These are phyloP conservation scores for Sebastes steindachneri DNA, from an alignment of 2,797 vertebrate species.

Conservation along the genomic window DNA sequence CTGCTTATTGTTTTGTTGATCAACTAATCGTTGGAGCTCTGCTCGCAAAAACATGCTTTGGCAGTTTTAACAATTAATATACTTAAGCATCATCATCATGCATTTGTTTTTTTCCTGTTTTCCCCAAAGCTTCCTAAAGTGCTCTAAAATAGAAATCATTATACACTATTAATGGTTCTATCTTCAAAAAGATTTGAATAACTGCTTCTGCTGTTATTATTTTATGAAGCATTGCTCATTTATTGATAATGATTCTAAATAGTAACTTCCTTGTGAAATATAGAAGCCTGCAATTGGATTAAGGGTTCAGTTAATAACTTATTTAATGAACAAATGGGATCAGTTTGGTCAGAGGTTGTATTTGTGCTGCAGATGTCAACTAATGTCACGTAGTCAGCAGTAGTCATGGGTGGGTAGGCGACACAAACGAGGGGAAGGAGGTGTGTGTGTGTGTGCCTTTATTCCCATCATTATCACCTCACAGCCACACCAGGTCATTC, in stretches of 20 bases:
- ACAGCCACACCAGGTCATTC: background rate
- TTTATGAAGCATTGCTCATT: constrained; percentile 30
- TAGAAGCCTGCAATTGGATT: background rate
- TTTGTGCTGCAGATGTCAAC: background rate
- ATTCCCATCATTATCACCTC: constrained; percentile 6
- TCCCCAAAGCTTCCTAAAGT: background rate
- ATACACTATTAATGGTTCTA: constrained; percentile 9
- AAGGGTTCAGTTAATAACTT: background rate
- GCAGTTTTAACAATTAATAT: background rate
- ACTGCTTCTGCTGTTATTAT: background rate
- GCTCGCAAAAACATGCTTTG: background rate
- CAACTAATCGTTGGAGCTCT: background rate
- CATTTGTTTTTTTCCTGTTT: background rate
- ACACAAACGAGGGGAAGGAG: background rate
- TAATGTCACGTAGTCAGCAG: constrained; percentile 12
- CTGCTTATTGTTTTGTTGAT: background rate
- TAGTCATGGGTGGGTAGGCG: background rate
- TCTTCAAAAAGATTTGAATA: constrained; percentile 9
- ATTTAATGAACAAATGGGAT: constrained; percentile 5
- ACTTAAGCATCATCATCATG: background rate
- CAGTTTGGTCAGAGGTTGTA: background rate
- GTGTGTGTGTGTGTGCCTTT: background rate
- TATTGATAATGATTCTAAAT: constrained; percentile 22
- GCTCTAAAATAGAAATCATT: background rate
- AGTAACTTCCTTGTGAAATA: background rate